Evolutionary conservation across 2,888 invertebrate genomes (phyloP), one percentile per base, ranked within the genome.

Genomic region (Oligia latruncula): DNA sequence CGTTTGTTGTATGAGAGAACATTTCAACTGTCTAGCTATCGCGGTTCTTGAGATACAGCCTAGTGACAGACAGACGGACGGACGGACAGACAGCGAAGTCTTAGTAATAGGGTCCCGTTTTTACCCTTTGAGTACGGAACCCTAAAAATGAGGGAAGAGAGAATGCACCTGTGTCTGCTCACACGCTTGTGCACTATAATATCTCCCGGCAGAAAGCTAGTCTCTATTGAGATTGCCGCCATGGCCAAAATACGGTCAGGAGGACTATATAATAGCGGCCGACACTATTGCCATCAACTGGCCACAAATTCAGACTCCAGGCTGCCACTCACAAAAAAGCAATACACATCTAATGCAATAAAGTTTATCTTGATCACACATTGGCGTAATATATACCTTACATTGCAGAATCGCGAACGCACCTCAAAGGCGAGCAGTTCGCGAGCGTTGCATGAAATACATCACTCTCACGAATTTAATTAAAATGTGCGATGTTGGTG

Each of bases 401-500:
- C 4, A 52, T 68, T 71, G 23, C 35, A 70, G 2, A 70, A 73
- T 72, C 58, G n/a, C 29, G 15, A 65, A 70, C 11, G n/a, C 35
- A 40, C 3, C 15, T 11, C n/a, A 43, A 72, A 49, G 0, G n/a
- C 64, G 58, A 64, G 43, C 52, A 2, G 58, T 49, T n/a, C 64
- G 58, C 49, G 43, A 73, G 64, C 67, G 8, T 49, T 15, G 40
- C 35, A 68, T 64, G 40, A 71, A 70, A 29, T 60, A 71, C 55
- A 11, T 66, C 55, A 82, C 62, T 55, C 4, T 66, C 55, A 85
- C 49, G 65, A 80, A 74, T 85, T 85, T 80, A 71, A 85, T 82
- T 85, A 85, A 82, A 85, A 80, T 74, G 40, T 43, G 60, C 70
- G 46, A 55, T 65, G 40, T n/a, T 23, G 23, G 46, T 84, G 65